Evolutionary conservation across 2,113 vertebrate species (phyloP), one percentile per base, ranked within the genome.

Genomic region (Plectropomus leopardus): DNA sequence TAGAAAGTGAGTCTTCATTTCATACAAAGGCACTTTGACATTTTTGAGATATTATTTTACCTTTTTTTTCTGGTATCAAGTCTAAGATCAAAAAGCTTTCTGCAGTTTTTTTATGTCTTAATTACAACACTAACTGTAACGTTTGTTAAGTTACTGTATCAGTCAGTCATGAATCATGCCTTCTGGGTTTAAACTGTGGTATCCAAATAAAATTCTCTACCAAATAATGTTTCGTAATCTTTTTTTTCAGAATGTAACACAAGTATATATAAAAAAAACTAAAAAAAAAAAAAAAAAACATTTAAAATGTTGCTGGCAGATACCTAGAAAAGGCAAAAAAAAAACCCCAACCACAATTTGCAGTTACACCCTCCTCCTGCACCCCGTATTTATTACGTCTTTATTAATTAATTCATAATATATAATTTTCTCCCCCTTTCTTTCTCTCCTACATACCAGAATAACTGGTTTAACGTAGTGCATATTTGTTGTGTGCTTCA

Each of bases 201-300:
- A 72, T 80, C 45, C 54, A 67, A 89, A 85, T 91, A 87, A 92
- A 91, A 15, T 44, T 28, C 24, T 72, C 57, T 26, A 58, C 28
- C 23, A 55, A 73, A 48, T 23, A 21, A 36, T 44, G 53, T 68
- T 63, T 32, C 59, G 23, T 47, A 30, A 58, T 53, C 55, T 19
- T 44, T n/a, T 15, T 72, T 57, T 58, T 10, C 23, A 58, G 24
- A 54, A 45, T 55, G 51, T 73, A 78, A 70, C 45, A 44, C 19
- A 64, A 5, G 15, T 15, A 3, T 36, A 36, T 36, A 36, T 36
- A 36, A n/a, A 40, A 40, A 40, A 9, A 10, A 7, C 36, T 40
- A 11, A 11, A 40, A 40, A 36, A 40, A 40, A 36, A 7, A 40
- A 11, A 10, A 9, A 40, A n/a, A n/a, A n/a, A n/a, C n/a, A n/a